These are phyloP conservation scores for Melanogrammus aeglefinus DNA, from an alignment of 2,797 vertebrate species.

Conservation along the genomic window DNA sequence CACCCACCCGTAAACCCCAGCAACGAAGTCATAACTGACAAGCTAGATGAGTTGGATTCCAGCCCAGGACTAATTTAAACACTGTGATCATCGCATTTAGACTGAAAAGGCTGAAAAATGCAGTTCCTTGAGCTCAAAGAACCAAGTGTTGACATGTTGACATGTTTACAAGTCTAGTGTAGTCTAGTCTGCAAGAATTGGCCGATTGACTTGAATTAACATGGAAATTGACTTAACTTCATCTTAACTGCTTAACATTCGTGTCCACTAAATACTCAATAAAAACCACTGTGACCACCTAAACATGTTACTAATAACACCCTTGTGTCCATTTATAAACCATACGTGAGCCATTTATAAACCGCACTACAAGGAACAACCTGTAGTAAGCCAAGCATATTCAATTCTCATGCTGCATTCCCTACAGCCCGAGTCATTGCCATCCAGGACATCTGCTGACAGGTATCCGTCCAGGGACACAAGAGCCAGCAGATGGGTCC, in stretches of 20 bases:
- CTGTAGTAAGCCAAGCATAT: not conserved
- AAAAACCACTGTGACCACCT: not conserved
- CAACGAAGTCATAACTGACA: slow-evolving; percentile 13
- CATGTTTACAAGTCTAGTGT: not conserved
- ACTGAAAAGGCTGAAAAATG: not conserved
- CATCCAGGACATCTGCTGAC: no score
- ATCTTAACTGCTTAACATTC: not conserved
- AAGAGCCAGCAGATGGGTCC: slow-evolving; percentile 55
- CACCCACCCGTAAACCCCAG: not conserved
- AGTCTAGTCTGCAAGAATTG: not conserved
- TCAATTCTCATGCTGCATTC: not conserved
- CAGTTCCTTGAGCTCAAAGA: not conserved
- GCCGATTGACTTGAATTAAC: not conserved
- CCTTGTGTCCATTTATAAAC: not conserved
- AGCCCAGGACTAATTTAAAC: not conserved
- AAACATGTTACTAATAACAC: not conserved
- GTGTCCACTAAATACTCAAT: not conserved
- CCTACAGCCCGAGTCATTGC: not conserved
- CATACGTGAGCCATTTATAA: not conserved
- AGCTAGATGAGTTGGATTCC: slow-evolving; percentile 12
- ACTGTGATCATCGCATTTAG: not conserved
- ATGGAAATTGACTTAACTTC: not conserved
- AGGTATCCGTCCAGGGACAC: slow-evolving; percentile 9
- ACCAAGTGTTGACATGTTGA: not conserved
- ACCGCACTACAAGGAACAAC: no score